Conservation (phyloP, 2,113 vertebrate species). For the Carollia perspicillata region DNA sequence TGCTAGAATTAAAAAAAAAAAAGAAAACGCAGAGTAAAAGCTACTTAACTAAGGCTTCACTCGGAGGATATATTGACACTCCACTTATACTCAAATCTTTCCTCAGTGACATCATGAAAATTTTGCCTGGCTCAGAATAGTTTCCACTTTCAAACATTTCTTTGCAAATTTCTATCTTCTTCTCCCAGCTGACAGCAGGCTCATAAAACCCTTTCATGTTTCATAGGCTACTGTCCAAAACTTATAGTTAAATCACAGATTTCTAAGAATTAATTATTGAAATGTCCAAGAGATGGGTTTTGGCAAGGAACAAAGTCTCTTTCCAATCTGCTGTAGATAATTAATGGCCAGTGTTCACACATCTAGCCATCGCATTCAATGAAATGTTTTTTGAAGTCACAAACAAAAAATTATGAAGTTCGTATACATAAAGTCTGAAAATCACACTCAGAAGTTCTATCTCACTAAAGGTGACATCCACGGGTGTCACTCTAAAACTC, state of each 20-base stretch:
- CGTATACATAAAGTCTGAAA: not conserved
- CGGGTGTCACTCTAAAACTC: not conserved
- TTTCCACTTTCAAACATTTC: conserved; percentile 26
- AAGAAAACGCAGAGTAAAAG: not conserved
- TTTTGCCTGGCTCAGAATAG: not conserved
- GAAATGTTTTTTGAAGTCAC: conserved; percentile 41
- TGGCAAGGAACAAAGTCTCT: not conserved
- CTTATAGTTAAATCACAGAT: conserved; percentile 52
- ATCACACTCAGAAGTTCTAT: not conserved
- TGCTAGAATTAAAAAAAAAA: not conserved
- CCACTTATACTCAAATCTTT: not conserved
- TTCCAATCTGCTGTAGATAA: conserved; percentile 6
- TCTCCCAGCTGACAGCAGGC: not conserved
- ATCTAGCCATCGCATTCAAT: conserved; percentile 30
- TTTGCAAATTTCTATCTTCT: conserved; percentile 28
- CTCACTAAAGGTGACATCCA: not conserved
- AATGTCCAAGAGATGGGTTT: conserved; percentile 31
- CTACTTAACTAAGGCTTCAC: not conserved
- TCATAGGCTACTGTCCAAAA: conserved; percentile 19
- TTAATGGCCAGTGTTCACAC: not conserved
- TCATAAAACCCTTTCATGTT: conserved; percentile 17
- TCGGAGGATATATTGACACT: not conserved
- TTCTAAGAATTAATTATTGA: conserved; percentile 58
- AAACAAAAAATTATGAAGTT: conserved; percentile 2
- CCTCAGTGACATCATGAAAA: not conserved